A percentile compares a stretch with the other conserved stretches of the same genome.
phyloP scores from a whole-genome alignment of 2,888 invertebrate genomes.

The Lasioglossum pauxillum region DNA sequence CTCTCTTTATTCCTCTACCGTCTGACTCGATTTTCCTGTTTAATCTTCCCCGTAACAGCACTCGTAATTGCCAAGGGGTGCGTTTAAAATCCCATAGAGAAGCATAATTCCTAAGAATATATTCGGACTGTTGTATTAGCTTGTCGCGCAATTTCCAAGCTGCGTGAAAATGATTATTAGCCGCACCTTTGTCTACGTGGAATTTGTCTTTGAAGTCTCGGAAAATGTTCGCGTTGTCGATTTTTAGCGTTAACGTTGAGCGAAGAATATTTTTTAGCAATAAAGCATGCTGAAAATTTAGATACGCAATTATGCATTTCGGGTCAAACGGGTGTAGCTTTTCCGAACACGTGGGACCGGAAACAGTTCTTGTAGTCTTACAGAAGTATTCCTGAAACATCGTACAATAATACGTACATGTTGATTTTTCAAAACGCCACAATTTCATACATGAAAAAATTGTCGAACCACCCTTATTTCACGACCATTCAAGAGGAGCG shows the following conservation, averaged over 20 bases:
- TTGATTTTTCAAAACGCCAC: neutral
- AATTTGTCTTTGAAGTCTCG: neutral
- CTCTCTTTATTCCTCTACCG: neutral
- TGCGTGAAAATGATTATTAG: neutral
- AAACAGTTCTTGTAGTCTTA: neutral
- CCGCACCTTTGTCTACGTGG: neutral
- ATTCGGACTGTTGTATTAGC: conserved; percentile 7
- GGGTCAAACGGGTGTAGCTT: too few species aligned
- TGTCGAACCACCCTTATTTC: too few species aligned
- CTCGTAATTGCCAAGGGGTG: conserved; percentile 18
- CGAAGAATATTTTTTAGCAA: neutral
- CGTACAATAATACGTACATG: neutral
- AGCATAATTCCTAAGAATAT: conserved; percentile 15
- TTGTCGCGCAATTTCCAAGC: neutral
- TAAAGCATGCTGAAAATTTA: neutral
- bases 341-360: too few species aligned
- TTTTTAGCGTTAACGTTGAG: neutral
- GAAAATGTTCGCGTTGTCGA: neutral
- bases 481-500: too few species aligned
- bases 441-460: neutral
- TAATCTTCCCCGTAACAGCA: conserved; percentile 17
- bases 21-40: conserved; percentile 18
- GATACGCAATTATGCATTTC: neutral
- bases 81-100: conserved; percentile 16
- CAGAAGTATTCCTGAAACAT: neutral